Conservation (phyloP, 2,113 vertebrate genomes). For the Tetraodon nigroviridis region DNA sequence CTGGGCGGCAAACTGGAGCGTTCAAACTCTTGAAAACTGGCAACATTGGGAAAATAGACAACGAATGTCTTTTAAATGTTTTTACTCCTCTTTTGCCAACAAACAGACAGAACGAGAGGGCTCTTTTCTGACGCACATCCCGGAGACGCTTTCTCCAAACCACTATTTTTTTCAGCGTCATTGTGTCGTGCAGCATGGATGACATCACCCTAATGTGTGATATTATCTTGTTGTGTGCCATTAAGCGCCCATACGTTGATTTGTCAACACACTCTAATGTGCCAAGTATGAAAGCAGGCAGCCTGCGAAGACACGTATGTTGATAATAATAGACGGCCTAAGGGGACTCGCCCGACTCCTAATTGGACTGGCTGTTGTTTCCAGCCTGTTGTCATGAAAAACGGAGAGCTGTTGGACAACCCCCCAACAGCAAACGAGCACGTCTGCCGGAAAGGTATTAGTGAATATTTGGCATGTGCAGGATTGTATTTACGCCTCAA, state of each 20-base stretch:
- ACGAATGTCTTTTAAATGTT: no score
- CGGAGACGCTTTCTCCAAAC: background rate
- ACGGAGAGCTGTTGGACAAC: slow-evolving; percentile 12
- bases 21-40: no score
- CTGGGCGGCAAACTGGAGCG: no score
- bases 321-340: slow-evolving; percentile 44
- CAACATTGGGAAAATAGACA: no score
- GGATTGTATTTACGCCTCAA: background rate
- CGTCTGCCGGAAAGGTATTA: slow-evolving; percentile 7
- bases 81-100: no score
- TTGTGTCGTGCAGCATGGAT: slow-evolving; percentile 7
- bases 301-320: slow-evolving; percentile 37
- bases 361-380: slow-evolving; percentile 47
- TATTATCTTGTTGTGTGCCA: slow-evolving; percentile 52
- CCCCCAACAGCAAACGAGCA: slow-evolving; percentile 10
- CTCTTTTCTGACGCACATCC: no score
- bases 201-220: slow-evolving; percentile 39
- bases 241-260: slow-evolving; percentile 55
- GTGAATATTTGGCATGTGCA: background rate
- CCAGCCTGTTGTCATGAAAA: slow-evolving; percentile 35
- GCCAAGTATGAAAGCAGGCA: slow-evolving; percentile 51
- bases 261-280: slow-evolving; percentile 65
- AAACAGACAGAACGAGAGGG: no score
- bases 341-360: slow-evolving; percentile 43
- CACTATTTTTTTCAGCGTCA: slow-evolving; percentile 3